phyloP scores from a whole-genome alignment of 2,797 vertebrate genomes.

The Enoplosus armatus region DNA sequence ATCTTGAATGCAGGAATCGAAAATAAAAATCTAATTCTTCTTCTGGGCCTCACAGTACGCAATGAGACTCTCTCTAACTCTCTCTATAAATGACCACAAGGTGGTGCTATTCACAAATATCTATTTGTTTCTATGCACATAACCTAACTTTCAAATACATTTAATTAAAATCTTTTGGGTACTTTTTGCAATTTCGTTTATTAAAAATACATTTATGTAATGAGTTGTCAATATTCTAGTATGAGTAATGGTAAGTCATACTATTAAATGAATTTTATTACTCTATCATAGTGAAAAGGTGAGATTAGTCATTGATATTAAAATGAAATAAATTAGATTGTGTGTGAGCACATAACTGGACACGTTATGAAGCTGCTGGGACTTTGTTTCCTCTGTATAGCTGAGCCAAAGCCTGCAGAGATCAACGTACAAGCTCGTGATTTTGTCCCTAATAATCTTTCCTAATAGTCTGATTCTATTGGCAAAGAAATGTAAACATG shows the following conservation, averaged over 20 bases:
- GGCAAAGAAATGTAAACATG: background rate
- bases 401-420: too few species aligned
- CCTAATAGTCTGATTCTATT: background rate
- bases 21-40: background rate
- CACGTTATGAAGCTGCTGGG: background rate
- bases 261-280: background rate
- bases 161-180: background rate
- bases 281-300: background rate
- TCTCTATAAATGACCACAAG: background rate
- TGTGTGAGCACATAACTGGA: background rate
- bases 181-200: background rate
- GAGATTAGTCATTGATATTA: background rate
- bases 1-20: background rate
- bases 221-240: background rate
- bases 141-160: background rate
- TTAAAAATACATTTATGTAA: background rate
- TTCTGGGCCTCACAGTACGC: background rate
- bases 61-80: background rate
- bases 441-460: background rate
- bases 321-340: background rate
- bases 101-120: background rate
- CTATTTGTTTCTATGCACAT: background rate
- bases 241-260: rapidly evolving
- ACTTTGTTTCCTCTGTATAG: too few species aligned
- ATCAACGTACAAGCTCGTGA: background rate